Evolutionary conservation across 1,140 invertebrate species (phyloP), one percentile per base, ranked within the genome.

Genomic region (Lordiphosa collinella): DNA sequence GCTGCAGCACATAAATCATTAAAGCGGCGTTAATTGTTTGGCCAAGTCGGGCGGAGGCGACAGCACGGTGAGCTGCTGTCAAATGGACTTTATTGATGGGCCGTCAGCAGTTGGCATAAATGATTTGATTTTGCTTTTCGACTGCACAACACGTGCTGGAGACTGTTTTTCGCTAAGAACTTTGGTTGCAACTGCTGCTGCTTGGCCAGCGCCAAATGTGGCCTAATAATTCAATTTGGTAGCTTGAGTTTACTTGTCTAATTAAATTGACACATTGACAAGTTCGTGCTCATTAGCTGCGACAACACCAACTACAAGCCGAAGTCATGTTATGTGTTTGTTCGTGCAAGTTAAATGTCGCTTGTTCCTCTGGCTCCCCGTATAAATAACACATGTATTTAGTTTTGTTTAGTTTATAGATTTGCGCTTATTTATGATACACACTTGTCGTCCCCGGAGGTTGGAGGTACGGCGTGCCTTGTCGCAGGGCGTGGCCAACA

Each of bases 191-290:
- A 8, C 4, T n/a, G 12, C 37, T 4, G 2, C 16, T 5, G 31
- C 29, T 25, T 25, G n/a, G n/a, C 11, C 35, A 14, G n/a, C 32
- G 18, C 62, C 64, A 67, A 67, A 67, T 67, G 59, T 44, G 29
- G 41, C 29, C 41, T 29, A 44, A 44, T 44, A 44, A 44, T 44
- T 44, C 41, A 44, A 44, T 44, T 44, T 44, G 0, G 22, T 4
- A 25, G 66, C 59, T 64, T 59, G 68, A 67, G 65, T 59, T 75
- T 74, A 55, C 76, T 78, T 87, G 84, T 87, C 84, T 86, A 87
- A 86, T 86, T 86, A 86, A 86, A 79, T 84, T 86, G 82, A 86
- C 82, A 86, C 84, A 86, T 76, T 84, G 78, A 84, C 78, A 84
- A 84, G 68, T 84, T 78, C 79, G 79, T 85, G 79, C 79, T 84